Conservation (phyloP, 2,888 invertebrate genomes). For the Caenorhabditis imperialis region DNA sequence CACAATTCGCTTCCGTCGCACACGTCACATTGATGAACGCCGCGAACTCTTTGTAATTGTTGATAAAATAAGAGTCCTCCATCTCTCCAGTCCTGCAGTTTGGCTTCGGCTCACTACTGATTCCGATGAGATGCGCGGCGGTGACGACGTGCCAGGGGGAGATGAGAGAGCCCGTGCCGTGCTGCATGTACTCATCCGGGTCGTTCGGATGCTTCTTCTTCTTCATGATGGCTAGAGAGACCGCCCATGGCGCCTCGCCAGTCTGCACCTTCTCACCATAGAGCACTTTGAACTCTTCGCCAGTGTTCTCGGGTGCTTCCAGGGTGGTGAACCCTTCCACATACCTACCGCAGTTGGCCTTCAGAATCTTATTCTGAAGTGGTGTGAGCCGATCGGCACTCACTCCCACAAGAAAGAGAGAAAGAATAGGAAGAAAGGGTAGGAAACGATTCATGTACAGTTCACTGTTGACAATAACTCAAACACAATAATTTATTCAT, state of each 20-base stretch:
- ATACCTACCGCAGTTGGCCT: slow-evolving; percentile 43
- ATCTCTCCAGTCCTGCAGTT: slow-evolving; percentile 42
- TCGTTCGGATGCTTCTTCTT: not conserved
- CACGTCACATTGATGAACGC: slow-evolving; percentile 46
- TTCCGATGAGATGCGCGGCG: slow-evolving; percentile 47
- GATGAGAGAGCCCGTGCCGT: slow-evolving; percentile 44
- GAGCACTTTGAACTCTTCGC: slow-evolving; percentile 35
- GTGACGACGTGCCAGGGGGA: slow-evolving; percentile 50
- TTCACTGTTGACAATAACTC: too few species aligned
- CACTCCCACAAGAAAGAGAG: too few species aligned
- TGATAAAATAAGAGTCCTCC: slow-evolving; percentile 16
- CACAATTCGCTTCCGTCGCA: slow-evolving; percentile 24
- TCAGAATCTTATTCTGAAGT: slow-evolving; percentile 20
- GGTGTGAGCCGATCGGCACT: slow-evolving; percentile 9
- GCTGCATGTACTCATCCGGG: slow-evolving; percentile 20
- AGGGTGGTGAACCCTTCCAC: slow-evolving; percentile 27
- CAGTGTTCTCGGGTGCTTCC: not conserved
- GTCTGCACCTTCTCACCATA: slow-evolving; percentile 31
- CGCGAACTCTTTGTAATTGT: slow-evolving; percentile 34
- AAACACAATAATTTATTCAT: too few species aligned
- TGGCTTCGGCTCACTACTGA: slow-evolving; percentile 23
- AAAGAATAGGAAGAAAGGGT: too few species aligned
- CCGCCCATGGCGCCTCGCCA: slow-evolving; percentile 47
- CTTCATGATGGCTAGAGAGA: slow-evolving; percentile 30
- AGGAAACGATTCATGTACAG: slow-evolving; percentile 7